Evolutionary conservation across 1,140 invertebrate genomes (phyloP).

Genomic region (Pygmarrhopalites habei): DNA sequence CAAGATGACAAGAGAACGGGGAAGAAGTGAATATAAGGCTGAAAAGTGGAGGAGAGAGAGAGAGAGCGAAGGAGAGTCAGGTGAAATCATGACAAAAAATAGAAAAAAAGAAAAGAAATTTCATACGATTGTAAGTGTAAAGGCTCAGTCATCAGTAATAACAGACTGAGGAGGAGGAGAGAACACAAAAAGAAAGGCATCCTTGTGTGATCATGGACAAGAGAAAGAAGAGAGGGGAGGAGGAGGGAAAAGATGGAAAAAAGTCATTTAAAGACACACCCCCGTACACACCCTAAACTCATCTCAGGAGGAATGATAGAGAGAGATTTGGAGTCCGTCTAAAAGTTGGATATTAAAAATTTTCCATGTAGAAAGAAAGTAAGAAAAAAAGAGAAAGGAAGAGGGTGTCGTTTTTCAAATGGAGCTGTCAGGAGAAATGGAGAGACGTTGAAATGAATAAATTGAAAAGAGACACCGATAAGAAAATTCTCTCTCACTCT

Average conservation of each 20-base stretch:
- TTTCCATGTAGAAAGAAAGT: constrained; percentile 4
- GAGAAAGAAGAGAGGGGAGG: no score
- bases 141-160: neutral
- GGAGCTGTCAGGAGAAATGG: constrained; percentile 20
- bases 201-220: no score
- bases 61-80: no score
- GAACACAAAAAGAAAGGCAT: no score
- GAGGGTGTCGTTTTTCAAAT: constrained; percentile 11
- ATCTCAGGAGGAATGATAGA: neutral
- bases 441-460: constrained; percentile 20
- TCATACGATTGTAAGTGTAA: neutral
- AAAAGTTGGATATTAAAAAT: constrained; percentile 16
- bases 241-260: neutral
- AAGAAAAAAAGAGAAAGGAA: no score
- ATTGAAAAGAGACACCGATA: constrained; percentile 18
- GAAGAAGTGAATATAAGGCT: neutral
- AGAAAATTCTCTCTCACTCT: no score
- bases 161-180: no score
- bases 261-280: neutral
- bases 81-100: neutral
- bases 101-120: neutral
- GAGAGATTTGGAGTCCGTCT: neutral
- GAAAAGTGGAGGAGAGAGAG: neutral
- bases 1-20: no score
- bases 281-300: neutral